A percentile compares a stretch with the other conserved stretches of the same genome.
Conservation (phyloP, 2,888 invertebrate genomes). For the Ferrisia virgata region DNA sequence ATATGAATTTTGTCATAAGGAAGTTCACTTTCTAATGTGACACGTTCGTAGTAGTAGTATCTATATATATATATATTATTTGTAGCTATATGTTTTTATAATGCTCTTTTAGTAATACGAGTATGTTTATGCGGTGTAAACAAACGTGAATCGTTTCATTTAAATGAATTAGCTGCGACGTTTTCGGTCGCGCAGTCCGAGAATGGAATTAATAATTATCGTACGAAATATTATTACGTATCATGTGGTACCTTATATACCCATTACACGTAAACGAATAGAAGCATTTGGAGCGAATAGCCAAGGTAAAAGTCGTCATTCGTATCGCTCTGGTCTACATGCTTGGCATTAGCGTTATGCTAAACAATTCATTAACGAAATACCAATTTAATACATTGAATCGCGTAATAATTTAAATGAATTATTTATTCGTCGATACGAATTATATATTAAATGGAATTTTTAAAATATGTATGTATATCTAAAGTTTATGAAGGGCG, state of each 20-base stretch:
- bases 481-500: too few species aligned
- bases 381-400: not conserved
- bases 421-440: not conserved
- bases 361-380: not conserved
- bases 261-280: too few species aligned
- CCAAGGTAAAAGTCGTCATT: not conserved
- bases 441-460: not conserved
- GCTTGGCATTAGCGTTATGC: not conserved
- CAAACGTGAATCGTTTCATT: not conserved
- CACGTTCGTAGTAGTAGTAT: not conserved
- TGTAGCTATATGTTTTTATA: too few species aligned
- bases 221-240: not conserved
- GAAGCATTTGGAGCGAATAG: not conserved
- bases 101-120: not conserved
- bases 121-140: not conserved
- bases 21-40: slow-evolving; percentile 3
- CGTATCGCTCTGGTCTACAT: not conserved
- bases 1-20: not conserved
- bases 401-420: not conserved
- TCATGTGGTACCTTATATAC: not conserved
- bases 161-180: not conserved
- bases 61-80: too few species aligned
- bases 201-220: not conserved
- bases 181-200: not conserved
- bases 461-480: too few species aligned